phyloP scores from a whole-genome alignment of 2,113 vertebrate species.

The Sylvietta virens region DNA sequence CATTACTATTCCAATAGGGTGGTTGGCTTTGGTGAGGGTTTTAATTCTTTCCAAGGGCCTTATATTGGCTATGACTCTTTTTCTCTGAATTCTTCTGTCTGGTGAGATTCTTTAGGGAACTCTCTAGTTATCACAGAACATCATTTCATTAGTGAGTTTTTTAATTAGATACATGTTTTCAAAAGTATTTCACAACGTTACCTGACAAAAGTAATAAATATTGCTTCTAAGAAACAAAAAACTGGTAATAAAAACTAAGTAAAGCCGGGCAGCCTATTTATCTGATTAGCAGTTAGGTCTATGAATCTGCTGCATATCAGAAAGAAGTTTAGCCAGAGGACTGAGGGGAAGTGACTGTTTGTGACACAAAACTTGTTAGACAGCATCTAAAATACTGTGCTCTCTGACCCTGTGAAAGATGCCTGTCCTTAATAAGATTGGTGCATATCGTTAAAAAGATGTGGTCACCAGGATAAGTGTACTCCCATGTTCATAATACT shows the following conservation, averaged over 20 bases:
- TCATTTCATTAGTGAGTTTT: neutral
- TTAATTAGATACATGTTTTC: neutral
- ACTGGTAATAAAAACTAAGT: neutral
- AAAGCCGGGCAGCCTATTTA: neutral
- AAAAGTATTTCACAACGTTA: neutral
- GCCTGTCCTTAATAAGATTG: neutral
- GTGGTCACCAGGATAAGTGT: neutral
- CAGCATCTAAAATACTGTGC: neutral
- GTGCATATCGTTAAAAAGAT: neutral
- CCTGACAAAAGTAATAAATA: neutral
- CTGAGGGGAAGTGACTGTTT: neutral
- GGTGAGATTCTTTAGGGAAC: neutral
- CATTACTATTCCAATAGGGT: neutral
- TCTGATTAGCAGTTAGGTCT: neutral
- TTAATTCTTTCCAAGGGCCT: neutral
- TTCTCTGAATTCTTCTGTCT: neutral
- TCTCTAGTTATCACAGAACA: neutral
- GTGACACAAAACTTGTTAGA: neutral
- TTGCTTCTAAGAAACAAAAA: neutral
- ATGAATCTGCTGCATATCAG: neutral
- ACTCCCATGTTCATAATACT: neutral
- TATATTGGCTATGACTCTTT: neutral
- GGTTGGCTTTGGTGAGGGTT: neutral
- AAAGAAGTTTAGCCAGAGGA: neutral
- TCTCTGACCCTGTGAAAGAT: neutral